Base-by-base conservation (phyloP, 2,113 vertebrate species). In the Tachycineta bicolor region DNA sequence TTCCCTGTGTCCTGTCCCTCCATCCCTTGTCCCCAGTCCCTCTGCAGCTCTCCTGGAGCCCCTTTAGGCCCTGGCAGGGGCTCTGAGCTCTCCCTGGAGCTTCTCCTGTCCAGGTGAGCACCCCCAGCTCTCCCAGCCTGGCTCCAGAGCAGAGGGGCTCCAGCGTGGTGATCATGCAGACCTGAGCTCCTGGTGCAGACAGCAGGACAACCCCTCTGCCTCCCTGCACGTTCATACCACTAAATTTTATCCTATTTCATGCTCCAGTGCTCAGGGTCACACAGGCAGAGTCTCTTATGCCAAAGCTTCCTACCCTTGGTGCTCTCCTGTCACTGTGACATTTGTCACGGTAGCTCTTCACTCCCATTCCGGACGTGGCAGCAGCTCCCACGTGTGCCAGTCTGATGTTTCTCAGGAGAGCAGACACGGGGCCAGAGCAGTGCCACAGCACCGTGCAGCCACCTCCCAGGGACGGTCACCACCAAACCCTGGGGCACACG, bases 271-370 rank as follows among this genome's bases (percentile, higher is more conserved):
- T 59, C 85, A 37, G 37, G 88, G 74, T 90, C 56, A 9, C 2
- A 1, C 50, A 49, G 47, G 52, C 83, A 87, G 34, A 70, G 52
- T 26, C 39, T 9, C 11, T 39, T 43, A 39, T 2, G 25, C 29
- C 28, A 28, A 17, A 68, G 62, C 44, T 47, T 5, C 81, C 17
- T 44, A 24, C 56, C 60, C 46, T 37, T 1, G 0, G 39, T 1
- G 5, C 46, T 58, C 8, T 5, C 73, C 83, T 46, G 53, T 67
- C 87, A 50, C 81, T 1, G 0, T 31, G 22, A 23, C 0, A 0
- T 86, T 83, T 69, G 78, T 75, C 26, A 58, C 3, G 0, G 10
- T 3, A 3, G 0, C 55, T 74, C 78, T 22, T 50, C 86, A 17
- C 49, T 74, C 49, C 73, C 28, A 10, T 21, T 21, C n/a, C 16